Evolutionary conservation across 2,797 vertebrate genomes (phyloP), one percentile per base, ranked within the genome.

Genomic region (Ptychobarbus kaznakovi): DNA sequence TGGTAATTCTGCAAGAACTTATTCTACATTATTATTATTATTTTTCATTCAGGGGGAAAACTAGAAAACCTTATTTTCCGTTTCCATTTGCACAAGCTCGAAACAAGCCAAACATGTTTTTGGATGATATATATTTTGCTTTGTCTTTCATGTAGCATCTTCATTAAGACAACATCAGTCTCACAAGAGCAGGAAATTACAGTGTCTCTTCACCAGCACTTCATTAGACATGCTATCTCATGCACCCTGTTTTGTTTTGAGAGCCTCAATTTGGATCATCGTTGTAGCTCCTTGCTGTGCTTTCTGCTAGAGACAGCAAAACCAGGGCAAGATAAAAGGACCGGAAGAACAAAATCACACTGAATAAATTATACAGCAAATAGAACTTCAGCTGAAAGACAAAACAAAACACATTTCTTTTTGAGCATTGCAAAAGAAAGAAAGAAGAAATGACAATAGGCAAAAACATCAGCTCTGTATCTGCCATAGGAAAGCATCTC

Each of bases 151-250:
- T 93, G 90, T 92, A 91, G 91, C 88, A 86, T 89, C 87, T 90
- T 90, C 90, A 93, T 93, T 93, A 93, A 91, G 51, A 85, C 79
- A 91, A 92, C 90, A 88, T 92, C 87, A 74, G 86, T 77, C 88
- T 90, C 90, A 87, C 87, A 83, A 90, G 90, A 75, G 91, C 91
- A 91, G 92, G 92, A 94, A 94, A 94, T 94, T 78, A 91, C 90
- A 92, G 92, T 92, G 90, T 93, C 92, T 93, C 92, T 93, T 92
- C 93, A 92, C 92, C 91, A 93, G 93, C 92, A 92, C 93, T 93
- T 94, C 92, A 94, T 94, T 94, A 95, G 93, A 80, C 87, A 56
- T 90, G 90, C 82, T 74, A 94, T 95, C 93, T 94, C 92, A 92
- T 91, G 87, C 84, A 88, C 90, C 93, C 92, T 92, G 92, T 94